Evolutionary conservation across 1,140 invertebrate species (phyloP), one percentile per base, ranked within the genome.

Genomic region (Zaprionus nigranus): DNA sequence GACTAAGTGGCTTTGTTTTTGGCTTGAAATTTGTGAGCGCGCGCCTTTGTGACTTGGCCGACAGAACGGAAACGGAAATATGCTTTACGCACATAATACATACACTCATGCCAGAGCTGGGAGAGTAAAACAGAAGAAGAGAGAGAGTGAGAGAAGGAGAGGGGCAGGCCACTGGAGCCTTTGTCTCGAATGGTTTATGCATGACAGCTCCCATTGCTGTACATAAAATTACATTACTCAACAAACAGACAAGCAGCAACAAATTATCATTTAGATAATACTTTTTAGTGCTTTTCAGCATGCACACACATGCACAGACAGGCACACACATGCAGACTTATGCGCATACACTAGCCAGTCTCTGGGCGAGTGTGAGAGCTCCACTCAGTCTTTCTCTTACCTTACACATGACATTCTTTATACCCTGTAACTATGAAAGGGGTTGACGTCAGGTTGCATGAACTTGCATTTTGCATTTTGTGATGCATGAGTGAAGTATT

Each of bases 251-350:
- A 77, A 26, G 58, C 57, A 81, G 85, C 84, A 87, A 87, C 84
- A 87, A 87, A 87, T 87, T 87, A 87, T 87, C 84, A 87, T 87
- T 88, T 87, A 87, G 81, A 87, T 87, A 87, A 87, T 88, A 87
- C 84, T 88, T 87, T 87, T 87, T 88, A 87, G 84, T 87, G 84
- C 84, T 88, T 87, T 79, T 88, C 84, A 78, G 54, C 78, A 69
- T 68, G 64, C 61, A 61, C 53, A 71, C 13, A 71, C 26, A 49
- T 17, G 11, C 43, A 49, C 30, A 30, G 30, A 51, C 26, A 53
- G 17, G 22, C 28, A 61, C 49, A 43, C 24, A 59, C 28, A 60
- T 13, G 24, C 24, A 12, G 22, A 40, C 49, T 17, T 13, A 53
- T 24, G 40, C 26, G 1, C 49, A 17, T 12, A 24, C 24, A 11